These are phyloP conservation scores for Mesaphorura yosii DNA, from an alignment of 1,140 invertebrate genomes.

Conservation along the genomic window DNA sequence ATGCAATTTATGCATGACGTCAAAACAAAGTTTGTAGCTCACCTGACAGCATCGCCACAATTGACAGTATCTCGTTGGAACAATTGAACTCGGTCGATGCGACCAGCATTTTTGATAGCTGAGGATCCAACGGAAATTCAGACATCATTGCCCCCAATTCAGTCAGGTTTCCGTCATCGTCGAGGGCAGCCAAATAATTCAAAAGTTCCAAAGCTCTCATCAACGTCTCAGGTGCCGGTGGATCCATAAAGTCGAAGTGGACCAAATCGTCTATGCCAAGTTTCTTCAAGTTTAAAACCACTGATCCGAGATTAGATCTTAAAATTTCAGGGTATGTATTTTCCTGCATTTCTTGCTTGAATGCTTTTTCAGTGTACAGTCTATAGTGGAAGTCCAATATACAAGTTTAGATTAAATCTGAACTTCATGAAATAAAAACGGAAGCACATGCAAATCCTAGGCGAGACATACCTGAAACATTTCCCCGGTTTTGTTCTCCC, in stretches of 20 bases:
- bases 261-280: conserved; percentile 98
- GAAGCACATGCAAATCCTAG: no score
- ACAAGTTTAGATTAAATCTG: not conserved
- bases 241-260: conserved; percentile 99
- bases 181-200: conserved; percentile 91
- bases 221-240: conserved; percentile 98
- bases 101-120: conserved; percentile 97
- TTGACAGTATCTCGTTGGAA: conserved; percentile 97
- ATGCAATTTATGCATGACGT: not conserved
- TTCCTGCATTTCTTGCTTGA: conserved; percentile 98
- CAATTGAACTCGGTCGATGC: conserved; percentile 94
- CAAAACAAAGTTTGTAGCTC: conserved; percentile 33
- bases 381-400: conserved; percentile 37
- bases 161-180: conserved; percentile 93
- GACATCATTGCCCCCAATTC: conserved; percentile 98
- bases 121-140: conserved; percentile 97
- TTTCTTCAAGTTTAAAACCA: conserved; percentile 96
- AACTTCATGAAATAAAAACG: not conserved
- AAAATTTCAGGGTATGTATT: conserved; percentile 99
- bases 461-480: conserved; percentile 22
- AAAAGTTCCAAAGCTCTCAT: conserved; percentile 96
- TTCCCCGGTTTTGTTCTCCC: conserved; percentile 95
- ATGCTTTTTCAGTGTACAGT: conserved; percentile 97
- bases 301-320: conserved; percentile 88
- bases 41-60: conserved; percentile 99